Evolutionary conservation across 2,888 invertebrate species (phyloP).

Genomic region (Notodromas monacha): DNA sequence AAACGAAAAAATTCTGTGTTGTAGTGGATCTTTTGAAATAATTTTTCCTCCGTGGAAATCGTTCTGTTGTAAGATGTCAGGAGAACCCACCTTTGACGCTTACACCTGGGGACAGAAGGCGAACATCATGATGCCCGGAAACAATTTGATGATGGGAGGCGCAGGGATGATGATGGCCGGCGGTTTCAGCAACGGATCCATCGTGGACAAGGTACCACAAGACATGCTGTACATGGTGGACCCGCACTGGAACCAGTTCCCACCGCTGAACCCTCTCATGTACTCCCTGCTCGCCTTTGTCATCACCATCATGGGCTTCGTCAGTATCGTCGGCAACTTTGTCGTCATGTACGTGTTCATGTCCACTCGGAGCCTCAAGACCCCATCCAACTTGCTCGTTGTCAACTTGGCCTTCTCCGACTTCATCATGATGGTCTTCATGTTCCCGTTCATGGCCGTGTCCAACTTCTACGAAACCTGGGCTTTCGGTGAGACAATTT

Average conservation of each 20-base stretch:
- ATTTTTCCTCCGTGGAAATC: too few species aligned
- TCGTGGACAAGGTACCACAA: constrained; percentile 41
- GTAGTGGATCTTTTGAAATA: too few species aligned
- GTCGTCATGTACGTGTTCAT: constrained; percentile 37
- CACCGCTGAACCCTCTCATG: constrained; percentile 63
- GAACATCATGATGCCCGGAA: too few species aligned
- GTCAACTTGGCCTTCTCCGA: constrained; percentile 71
- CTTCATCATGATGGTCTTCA: constrained; percentile 52
- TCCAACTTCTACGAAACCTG: constrained; percentile 46
- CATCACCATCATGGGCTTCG: constrained; percentile 34
- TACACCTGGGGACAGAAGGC: too few species aligned
- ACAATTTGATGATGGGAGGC: too few species aligned
- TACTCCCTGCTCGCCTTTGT: constrained; percentile 43
- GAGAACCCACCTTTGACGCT: too few species aligned
- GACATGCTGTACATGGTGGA: constrained; percentile 42
- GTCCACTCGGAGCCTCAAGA: constrained; percentile 36
- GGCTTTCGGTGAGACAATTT: constrained; percentile 26
- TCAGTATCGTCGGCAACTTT: constrained; percentile 34
- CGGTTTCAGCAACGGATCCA: too few species aligned
- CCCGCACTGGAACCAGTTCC: constrained; percentile 54
- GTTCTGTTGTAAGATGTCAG: too few species aligned
- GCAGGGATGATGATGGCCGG: too few species aligned
- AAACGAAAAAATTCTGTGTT: too few species aligned
- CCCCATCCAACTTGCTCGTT: constrained; percentile 62
- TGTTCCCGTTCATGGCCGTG: constrained; percentile 48